Percentiles rank a stretch among this genome's conserved stretches.
phyloP scores from a whole-genome alignment of 2,113 vertebrate genomes.

The Lathamus discolor region DNA sequence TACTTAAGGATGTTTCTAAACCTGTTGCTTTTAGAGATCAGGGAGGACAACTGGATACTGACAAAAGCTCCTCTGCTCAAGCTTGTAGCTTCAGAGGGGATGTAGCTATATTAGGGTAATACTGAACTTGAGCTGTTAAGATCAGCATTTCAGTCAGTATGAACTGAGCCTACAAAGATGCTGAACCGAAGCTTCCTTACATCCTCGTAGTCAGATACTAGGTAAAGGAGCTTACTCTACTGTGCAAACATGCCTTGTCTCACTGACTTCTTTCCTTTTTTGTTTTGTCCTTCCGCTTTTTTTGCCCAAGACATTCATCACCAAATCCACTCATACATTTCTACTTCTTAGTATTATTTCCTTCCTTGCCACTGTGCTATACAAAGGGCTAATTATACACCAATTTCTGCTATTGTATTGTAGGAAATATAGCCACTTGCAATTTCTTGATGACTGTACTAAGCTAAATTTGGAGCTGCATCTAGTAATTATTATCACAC shows the following conservation, averaged over 20 bases:
- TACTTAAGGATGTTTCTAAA: neutral
- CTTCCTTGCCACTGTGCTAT: neutral
- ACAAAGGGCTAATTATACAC: neutral
- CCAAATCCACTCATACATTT: neutral
- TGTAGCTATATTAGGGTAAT: rapidly evolving
- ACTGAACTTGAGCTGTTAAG: neutral
- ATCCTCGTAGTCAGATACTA: neutral
- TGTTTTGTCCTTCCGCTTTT: neutral
- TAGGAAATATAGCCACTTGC: neutral
- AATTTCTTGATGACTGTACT: neutral
- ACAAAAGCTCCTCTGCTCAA: neutral
- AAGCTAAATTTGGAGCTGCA: neutral
- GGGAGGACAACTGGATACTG: neutral
- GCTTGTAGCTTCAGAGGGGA: neutral
- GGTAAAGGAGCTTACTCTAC: neutral
- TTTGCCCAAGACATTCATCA: neutral
- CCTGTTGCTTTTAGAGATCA: neutral
- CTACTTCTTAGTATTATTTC: neutral
- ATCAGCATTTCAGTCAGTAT: neutral
- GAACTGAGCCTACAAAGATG: neutral
- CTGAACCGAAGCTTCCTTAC: neutral
- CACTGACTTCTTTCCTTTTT: too few relatives aligned
- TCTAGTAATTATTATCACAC: neutral
- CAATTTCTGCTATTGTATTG: neutral
- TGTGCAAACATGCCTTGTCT: neutral